phyloP scores from a whole-genome alignment of 2,113 vertebrate species.

The Jacana jacana region DNA sequence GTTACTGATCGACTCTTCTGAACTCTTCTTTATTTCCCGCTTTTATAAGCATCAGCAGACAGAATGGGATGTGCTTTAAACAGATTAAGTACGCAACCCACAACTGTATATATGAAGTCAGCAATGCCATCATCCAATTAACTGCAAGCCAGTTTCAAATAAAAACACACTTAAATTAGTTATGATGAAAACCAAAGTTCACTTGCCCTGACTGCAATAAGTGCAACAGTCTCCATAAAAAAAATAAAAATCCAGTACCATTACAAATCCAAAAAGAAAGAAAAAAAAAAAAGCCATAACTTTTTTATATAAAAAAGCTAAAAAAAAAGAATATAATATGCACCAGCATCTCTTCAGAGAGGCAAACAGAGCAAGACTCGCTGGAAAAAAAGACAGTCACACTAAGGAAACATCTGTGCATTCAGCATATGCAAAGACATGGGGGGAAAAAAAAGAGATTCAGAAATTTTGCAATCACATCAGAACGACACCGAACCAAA shows the following conservation, averaged over 20 bases:
- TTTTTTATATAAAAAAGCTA: not conserved
- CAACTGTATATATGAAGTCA: not conserved
- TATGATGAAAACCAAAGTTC: not conserved
- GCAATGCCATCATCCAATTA: not conserved
- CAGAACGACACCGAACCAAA: not conserved
- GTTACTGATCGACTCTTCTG: not conserved
- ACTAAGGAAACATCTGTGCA: not conserved
- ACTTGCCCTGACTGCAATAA: not conserved
- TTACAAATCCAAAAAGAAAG: not conserved
- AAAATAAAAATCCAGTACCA: not conserved
- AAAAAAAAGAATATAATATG: fast-evolving
- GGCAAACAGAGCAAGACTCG: not conserved
- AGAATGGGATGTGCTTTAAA: constrained; percentile 1
- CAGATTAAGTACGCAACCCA: not conserved
- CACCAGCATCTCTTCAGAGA: not conserved
- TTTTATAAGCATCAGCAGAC: not conserved
- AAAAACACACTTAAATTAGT: not conserved
- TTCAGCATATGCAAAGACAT: not conserved
- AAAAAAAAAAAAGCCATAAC: not conserved
- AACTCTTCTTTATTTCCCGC: not conserved
- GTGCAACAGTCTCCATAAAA: fast-evolving
- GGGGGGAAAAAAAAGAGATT: not conserved
- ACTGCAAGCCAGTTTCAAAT: not conserved
- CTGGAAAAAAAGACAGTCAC: not conserved
- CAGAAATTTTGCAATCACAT: not conserved